Percentiles rank a stretch among this genome's conserved stretches.
Evolutionary conservation across 2,888 invertebrate genomes (phyloP).

Genomic region (Lottia scabra): DNA sequence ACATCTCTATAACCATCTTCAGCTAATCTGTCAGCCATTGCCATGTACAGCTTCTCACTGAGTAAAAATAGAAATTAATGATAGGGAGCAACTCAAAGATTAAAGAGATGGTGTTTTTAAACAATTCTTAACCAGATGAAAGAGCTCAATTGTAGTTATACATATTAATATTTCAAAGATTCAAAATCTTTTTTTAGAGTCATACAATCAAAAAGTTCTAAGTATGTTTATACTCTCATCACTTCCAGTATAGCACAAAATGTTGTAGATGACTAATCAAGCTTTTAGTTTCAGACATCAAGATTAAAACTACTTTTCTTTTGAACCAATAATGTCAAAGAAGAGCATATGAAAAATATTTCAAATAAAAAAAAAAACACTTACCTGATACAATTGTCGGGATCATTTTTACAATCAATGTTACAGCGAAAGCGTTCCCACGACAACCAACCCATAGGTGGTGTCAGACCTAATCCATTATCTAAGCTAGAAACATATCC

Average conservation of each 20-base stretch:
- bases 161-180: no score
- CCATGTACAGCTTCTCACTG: constrained; percentile 69
- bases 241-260: no score
- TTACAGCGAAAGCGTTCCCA: constrained; percentile 62
- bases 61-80: constrained; percentile 21
- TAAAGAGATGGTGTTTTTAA: no score
- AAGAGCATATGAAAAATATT: not conserved
- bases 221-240: no score
- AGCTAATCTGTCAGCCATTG: constrained; percentile 71
- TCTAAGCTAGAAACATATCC: constrained; percentile 36
- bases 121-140: no score
- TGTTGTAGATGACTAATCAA: no score
- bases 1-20: constrained; percentile 88
- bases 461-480: constrained; percentile 58
- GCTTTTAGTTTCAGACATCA: no score
- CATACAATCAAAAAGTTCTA: no score
- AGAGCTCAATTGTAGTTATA: no score
- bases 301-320: no score
- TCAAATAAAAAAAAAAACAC: not conserved
- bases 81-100: no score
- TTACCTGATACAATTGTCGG: constrained; percentile 58
- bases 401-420: constrained; percentile 52
- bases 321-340: not conserved
- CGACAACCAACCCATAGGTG: constrained; percentile 65
- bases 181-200: no score